phyloP scores from a whole-genome alignment of 2,113 vertebrate species.

The Variabilichromis moorii region DNA sequence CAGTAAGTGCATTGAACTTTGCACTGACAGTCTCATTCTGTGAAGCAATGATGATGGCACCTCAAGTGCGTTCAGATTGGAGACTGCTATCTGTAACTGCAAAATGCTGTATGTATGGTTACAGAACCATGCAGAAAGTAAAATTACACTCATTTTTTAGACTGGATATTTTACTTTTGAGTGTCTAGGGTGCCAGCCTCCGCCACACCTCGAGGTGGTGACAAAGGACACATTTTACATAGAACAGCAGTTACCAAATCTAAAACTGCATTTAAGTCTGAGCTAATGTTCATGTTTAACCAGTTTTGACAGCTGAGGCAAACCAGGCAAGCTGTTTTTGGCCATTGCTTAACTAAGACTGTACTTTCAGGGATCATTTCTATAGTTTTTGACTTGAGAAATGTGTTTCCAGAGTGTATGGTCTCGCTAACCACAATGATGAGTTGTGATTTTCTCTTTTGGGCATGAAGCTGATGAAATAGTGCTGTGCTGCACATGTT shows the following conservation, averaged over 20 bases:
- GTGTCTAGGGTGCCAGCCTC: too few species aligned
- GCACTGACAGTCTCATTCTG: neutral
- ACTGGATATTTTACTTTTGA: neutral
- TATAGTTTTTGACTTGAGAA: neutral
- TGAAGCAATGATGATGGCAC: neutral
- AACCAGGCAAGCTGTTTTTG: neutral
- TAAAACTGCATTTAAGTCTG: neutral
- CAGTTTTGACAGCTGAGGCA: neutral
- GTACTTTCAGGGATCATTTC: neutral
- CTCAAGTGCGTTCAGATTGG: neutral
- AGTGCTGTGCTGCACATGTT: neutral
- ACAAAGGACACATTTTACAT: too few species aligned
- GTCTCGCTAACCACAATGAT: neutral
- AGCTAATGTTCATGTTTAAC: neutral
- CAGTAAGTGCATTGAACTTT: neutral
- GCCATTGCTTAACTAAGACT: neutral
- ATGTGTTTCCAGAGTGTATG: slow-evolving; percentile 40
- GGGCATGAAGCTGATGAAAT: neutral
- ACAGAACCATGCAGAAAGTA: neutral
- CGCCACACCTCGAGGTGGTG: too few species aligned
- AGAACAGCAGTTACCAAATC: neutral
- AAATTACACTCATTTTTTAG: neutral
- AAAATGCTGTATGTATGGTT: neutral
- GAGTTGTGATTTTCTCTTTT: neutral
- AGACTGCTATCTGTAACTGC: neutral